Percentiles rank a stretch among this genome's conserved stretches.
Conservation (phyloP, 2,113 vertebrate genomes). For the Uropsilus gracilis region DNA sequence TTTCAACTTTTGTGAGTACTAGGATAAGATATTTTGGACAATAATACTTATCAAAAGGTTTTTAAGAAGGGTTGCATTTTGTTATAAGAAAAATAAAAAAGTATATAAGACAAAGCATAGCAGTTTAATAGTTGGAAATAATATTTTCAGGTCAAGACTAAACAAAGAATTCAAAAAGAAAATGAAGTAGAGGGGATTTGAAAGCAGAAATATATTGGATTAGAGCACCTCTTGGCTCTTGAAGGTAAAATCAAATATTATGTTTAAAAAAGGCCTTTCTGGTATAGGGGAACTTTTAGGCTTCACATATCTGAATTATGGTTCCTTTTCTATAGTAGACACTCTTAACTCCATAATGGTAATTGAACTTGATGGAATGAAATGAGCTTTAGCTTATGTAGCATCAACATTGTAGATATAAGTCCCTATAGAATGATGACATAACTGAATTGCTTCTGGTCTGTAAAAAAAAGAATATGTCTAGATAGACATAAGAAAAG, state of each 20-base stretch:
- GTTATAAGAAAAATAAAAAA: neutral
- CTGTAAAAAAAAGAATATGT: neutral
- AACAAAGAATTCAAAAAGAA: conserved; percentile 5
- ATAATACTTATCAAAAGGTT: neutral
- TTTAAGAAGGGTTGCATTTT: neutral
- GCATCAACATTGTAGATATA: neutral
- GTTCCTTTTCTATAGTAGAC: neutral
- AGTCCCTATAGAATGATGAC: neutral
- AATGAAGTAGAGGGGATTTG: neutral
- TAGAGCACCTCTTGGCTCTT: neutral
- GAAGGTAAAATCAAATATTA: conserved; percentile 21
- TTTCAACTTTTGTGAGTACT: neutral
- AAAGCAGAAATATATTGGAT: neutral
- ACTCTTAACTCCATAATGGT: neutral
- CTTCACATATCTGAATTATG: neutral
- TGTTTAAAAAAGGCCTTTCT: neutral
- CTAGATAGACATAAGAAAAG: conserved; percentile 16
- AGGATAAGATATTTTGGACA: neutral
- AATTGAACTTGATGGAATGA: neutral
- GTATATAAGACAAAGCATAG: neutral
- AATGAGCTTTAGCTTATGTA: neutral
- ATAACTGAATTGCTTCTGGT: neutral
- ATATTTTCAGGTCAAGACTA: neutral
- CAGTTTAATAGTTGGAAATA: conserved; percentile 5
- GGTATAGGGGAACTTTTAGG: neutral